Evolutionary conservation across 2,888 invertebrate genomes (phyloP), one percentile per base, ranked within the genome.

Genomic region (Camptogramma bilineatum): DNA sequence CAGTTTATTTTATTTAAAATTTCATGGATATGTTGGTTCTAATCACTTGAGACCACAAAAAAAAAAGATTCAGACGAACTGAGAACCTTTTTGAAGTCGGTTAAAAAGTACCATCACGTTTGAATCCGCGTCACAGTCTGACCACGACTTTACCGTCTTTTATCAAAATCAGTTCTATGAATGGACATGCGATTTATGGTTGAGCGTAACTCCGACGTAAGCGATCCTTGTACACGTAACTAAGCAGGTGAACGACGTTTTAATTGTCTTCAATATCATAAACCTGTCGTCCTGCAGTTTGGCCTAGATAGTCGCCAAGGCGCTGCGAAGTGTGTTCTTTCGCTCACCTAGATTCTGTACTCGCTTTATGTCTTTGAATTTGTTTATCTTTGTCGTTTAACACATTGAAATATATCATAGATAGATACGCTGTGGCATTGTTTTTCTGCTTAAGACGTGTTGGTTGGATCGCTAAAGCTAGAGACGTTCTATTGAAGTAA

Each of bases 121-220:
- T 34, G 34, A 8, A 10, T 34, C 34, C 9, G 10, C 10, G 1
- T 34, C 2, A 4, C 34, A 39, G 34, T 46, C 19, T 24, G 10
- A 46, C 31, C 46, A 46, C 51, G 10, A 28, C 54, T 18, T 55
- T 55, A 56, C 21, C 28, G 28, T 4, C 52, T 44, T n/a, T 16
- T 44, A 59, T 66, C 51, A 48, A 57, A 58, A 66, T 59, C 18
- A 47, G 42, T 47, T 66, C 58, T 59, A 62, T 62, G 66, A 62
- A 61, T 65, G 60, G 60, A 52, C 50, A 54, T 54, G 47, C 17
- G 28, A 58, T 51, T 61, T 62, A 62, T 58, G 62, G 61, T 42
- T 47, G 51, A 10, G 62, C 70, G 70, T 66, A 72, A 68, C 68
- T 18, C 19, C 52, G 57, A 70, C 66, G 68, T 68, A 72, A 72